Conservation (phyloP, 1,140 invertebrate genomes). For the Whitmania pigra region DNA sequence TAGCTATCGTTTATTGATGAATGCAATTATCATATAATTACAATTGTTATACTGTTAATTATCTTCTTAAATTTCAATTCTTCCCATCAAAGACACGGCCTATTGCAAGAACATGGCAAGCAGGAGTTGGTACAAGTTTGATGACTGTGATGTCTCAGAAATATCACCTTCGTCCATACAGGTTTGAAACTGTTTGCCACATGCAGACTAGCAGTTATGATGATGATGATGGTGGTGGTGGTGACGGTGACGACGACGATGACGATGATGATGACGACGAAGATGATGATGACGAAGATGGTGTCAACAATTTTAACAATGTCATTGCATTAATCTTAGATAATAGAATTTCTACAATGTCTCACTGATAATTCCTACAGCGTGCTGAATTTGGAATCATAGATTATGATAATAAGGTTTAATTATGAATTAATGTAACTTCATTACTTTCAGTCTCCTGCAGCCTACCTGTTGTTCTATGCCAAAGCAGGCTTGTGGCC, state of each 20-base stretch:
- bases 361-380: not conserved
- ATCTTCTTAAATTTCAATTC: too few relatives aligned
- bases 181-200: slow-evolving; percentile 29
- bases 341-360: not conserved
- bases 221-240: not conserved
- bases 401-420: slow-evolving; percentile 24
- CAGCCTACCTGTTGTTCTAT: slow-evolving; percentile 60
- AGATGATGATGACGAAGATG: not conserved
- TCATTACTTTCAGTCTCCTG: slow-evolving; percentile 46
- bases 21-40: too few relatives aligned
- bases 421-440: slow-evolving; percentile 22
- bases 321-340: not conserved
- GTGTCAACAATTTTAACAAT: not conserved
- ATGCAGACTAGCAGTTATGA: not conserved
- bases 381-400: not conserved
- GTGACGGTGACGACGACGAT: not conserved
- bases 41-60: too few relatives aligned
- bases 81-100: slow-evolving; percentile 51
- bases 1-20: too few relatives aligned
- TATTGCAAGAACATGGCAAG: slow-evolving; percentile 51
- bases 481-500: slow-evolving; percentile 5
- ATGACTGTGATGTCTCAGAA: slow-evolving; percentile 68
- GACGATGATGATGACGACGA: not conserved
- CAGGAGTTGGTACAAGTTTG: slow-evolving; percentile 74
- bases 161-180: slow-evolving; percentile 55